Base-by-base conservation (phyloP, 2,797 vertebrate genomes). In the Notolabrus celidotus region DNA sequence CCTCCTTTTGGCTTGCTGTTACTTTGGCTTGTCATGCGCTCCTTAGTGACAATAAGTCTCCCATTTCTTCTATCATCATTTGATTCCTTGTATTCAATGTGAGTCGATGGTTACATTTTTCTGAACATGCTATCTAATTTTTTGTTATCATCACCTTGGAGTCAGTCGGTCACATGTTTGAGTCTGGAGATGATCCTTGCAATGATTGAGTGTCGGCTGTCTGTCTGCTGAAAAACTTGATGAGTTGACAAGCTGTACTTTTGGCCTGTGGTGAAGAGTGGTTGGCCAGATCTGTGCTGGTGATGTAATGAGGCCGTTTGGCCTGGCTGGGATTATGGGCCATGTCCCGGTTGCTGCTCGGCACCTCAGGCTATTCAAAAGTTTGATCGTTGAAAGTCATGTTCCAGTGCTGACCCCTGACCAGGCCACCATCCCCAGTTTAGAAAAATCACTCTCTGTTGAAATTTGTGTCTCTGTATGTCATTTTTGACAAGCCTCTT, bases 21-120 rank as follows among this genome's bases (percentile, higher is more conserved):
- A 52, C 67, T 62, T 67, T 72, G 0, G 34, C 57, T 60, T 36
- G 71, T 90, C 89, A 91, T 88, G 86, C 15, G 89, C 65, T 88
- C 23, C 22, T 73, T 38, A 64, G 60, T 82, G 65, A 70, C 78
- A 77, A 71, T 58, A 77, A 69, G 56, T 64, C 38, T 62, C 53
- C 12, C 49, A 25, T 33, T 46, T 76, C 61, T 47, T 73, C 25
- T 50, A 2, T 61, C 45, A 15, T 39, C 56, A 19, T 65, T 39
- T 39, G 17, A 54, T 43, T 77, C 43, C 47, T 2, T 45, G 1
- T 20, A 7, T 61, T 55, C 23, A 51, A 1, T 8, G 5, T 55
- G 59, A 60, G 25, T 49, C 15, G 4, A 8, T 2, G 7, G 39
- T 59, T 25, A 43, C 12, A 47, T 68, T 67, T 55, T 0, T 50